Base-by-base conservation (phyloP, 1,140 invertebrate species). In the Penaeus chinensis region DNA sequence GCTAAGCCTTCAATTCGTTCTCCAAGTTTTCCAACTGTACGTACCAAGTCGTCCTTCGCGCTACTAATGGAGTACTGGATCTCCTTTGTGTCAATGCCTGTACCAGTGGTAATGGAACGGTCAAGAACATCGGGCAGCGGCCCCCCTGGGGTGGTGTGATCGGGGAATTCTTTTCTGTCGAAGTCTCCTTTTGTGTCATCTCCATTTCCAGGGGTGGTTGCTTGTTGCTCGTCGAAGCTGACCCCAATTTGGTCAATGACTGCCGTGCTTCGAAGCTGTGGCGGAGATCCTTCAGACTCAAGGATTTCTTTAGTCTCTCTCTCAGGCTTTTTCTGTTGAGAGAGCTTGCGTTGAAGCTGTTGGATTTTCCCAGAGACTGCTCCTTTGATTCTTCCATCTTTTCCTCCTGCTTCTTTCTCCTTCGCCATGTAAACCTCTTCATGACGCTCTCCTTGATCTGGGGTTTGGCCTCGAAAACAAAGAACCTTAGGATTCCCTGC, bases 251-350 rank as follows among this genome's bases (percentile, higher is more conserved):
- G 81, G 54, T 54, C 54, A 54, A 8, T 0, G 54, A 11, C 54
- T 54, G 54, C 10, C 54, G 54, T 54, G 54, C 54, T 2, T 54
- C 54, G 54, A 54, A 16, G 54, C 18, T 47, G 81, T 82, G 81
- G 16, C 37, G 81, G 47, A 82, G 81, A 66, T 82, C 81, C 82
- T 54, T 84, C 71, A 76, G 71, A 27, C 71, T 77, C 82, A 77
- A 71, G 19, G 71, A 65, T 71, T 54, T 65, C 66, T 61, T 84
- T 74, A 84, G 54, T 62, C 69, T 84, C 82, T 76, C 71, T 61
- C 69, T 84, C 71, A 74, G 82, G 54, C 82, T 84, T 84, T 54
- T 77, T 74, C 60, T 76, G 82, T 77, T 54, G 66, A 32, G 82
- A 74, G 71, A 84, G 63, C 76, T 62, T 84, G 47, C 66, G 63